Conservation (phyloP, 2,797 vertebrate species). For the Nannoperca obscura region DNA sequence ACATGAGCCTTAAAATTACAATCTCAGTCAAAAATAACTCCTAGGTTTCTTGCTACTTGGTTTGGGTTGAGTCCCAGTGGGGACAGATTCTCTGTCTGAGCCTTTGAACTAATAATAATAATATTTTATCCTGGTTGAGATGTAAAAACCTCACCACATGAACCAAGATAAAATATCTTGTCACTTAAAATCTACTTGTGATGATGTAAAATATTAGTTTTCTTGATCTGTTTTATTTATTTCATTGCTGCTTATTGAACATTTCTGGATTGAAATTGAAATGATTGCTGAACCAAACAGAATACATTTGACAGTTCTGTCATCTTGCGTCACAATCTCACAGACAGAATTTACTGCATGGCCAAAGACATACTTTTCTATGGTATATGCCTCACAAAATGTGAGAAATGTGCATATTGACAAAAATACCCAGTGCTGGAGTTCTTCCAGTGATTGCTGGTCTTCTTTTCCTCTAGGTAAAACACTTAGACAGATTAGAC, state of each 20-base stretch:
- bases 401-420: not conserved
- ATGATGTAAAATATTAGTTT: not conserved
- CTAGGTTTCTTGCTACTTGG: no score
- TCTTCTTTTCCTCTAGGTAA: constrained; percentile 5
- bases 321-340: not conserved
- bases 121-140: no score
- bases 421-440: not conserved
- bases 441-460: not conserved
- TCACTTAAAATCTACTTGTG: not conserved
- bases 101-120: no score
- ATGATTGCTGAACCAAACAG: not conserved
- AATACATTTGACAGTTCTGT: not conserved
- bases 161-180: not conserved
- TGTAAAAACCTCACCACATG: not conserved
- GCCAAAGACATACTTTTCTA: not conserved
- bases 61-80: no score
- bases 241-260: not conserved
- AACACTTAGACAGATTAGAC: no score
- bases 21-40: no score
- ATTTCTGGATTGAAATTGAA: not conserved
- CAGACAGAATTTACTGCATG: not conserved
- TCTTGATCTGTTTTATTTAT: not conserved
- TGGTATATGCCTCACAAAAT: not conserved
- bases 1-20: no score
- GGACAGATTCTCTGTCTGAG: no score